Evolutionary conservation across 1,140 invertebrate species (phyloP).

Genomic region (Ceratoteleas bidentatus): DNA sequence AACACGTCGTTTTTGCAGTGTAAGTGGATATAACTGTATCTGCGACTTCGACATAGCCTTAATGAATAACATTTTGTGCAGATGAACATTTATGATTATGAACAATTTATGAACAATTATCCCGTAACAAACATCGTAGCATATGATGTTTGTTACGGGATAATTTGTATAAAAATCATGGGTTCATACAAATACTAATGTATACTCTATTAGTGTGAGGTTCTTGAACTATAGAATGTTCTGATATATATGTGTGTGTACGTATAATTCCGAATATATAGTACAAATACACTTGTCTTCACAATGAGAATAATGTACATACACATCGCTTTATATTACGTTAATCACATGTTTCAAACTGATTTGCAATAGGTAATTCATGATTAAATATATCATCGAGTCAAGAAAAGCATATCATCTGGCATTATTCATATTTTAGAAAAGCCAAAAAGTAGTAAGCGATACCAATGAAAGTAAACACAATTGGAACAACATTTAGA

Average conservation of each 20-base stretch:
- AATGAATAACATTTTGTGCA: too few species aligned
- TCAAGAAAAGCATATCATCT: slow-evolving; percentile 71
- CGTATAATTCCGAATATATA: too few species aligned
- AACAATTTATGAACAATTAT: too few species aligned
- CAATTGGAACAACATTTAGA: slow-evolving; percentile 83
- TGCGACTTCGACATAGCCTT: too few species aligned
- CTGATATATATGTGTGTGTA: not conserved
- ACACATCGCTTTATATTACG: slow-evolving; percentile 20
- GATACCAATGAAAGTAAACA: slow-evolving; percentile 81
- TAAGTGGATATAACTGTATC: too few species aligned
- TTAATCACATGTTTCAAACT: slow-evolving; percentile 23
- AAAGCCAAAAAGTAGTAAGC: slow-evolving; percentile 82
- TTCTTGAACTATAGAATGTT: not conserved
- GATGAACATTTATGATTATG: too few species aligned
- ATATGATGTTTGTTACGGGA: too few species aligned
- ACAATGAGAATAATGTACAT: slow-evolving; percentile 24
- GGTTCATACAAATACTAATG: too few species aligned
- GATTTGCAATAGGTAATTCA: slow-evolving; percentile 52
- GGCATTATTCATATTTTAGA: slow-evolving; percentile 82
- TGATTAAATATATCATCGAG: slow-evolving; percentile 33
- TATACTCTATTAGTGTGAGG: too few species aligned
- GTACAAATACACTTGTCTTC: not conserved
- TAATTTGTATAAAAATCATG: too few species aligned
- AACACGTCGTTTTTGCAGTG: too few species aligned
- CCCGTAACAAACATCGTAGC: too few species aligned